Conservation (phyloP, 2,113 vertebrate genomes). For the Xiphias gladius region DNA sequence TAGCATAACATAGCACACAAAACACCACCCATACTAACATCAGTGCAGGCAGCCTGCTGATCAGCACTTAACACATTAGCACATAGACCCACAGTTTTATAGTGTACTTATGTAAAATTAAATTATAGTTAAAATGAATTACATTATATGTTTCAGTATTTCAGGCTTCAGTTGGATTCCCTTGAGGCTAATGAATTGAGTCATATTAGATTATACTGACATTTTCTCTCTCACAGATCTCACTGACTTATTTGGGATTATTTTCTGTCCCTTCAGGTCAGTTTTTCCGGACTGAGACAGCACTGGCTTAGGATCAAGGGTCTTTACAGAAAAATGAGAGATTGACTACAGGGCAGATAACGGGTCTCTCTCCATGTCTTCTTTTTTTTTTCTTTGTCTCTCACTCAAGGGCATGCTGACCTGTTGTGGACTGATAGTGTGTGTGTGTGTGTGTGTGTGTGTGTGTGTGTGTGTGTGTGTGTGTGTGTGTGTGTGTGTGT, state of each 20-base stretch:
- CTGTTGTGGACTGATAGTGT: slow-evolving; percentile 36
- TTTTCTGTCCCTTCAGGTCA: slow-evolving; percentile 12
- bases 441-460: slow-evolving; percentile 21
- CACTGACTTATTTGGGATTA: background rate
- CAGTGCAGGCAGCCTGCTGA: background rate
- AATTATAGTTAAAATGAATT: background rate
- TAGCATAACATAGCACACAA: background rate
- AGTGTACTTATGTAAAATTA: background rate
- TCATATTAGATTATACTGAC: slow-evolving; percentile 5
- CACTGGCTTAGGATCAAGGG: background rate
- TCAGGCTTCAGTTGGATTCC: slow-evolving; percentile 16
- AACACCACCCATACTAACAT: background rate
- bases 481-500: slow-evolving; percentile 9
- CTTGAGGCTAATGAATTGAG: background rate
- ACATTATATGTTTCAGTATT: slow-evolving; percentile 11
- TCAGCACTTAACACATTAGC: slow-evolving; percentile 19
- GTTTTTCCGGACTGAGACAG: background rate
- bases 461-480: slow-evolving; percentile 12
- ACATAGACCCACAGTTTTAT: background rate
- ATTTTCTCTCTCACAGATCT: background rate
- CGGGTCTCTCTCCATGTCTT: background rate
- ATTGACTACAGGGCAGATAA: slow-evolving; percentile 13
- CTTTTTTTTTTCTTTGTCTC: background rate
- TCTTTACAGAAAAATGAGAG: slow-evolving; percentile 20
- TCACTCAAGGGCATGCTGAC: slow-evolving; percentile 57